Base-by-base conservation (phyloP, 1,140 invertebrate species). In the Drosophila lini region DNA sequence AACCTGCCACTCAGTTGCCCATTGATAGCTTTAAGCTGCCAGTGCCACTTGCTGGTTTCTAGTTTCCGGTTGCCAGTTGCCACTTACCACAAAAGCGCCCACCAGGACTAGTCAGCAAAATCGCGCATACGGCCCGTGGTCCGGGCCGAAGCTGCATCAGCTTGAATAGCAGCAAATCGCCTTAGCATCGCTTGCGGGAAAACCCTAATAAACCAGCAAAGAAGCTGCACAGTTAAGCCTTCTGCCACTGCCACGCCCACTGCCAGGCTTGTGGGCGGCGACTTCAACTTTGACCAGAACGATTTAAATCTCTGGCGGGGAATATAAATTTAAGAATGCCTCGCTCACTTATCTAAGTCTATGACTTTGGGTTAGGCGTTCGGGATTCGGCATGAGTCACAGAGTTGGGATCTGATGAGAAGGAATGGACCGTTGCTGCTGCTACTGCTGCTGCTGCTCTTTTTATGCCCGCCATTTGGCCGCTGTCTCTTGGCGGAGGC, bases 201-300 rank as follows among this genome's bases (percentile, higher is more conserved):
- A 83, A 78, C 83, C 80, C 76, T 83, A 86, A 86, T 86, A 86
- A 86, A 86, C 83, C 81, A 83, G 83, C 60, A 76, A 62, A 55
- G 68, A 57, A 82, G 86, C 68, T 86, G 80, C 83, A 77, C 78
- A 83, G 83, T 83, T 88, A 86, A 86, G 83, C 69, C 76, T 68
- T 73, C 69, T 78, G 68, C 68, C 64, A 38, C 8, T 41, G 44
- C 45, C 52, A 69, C 56, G 52, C 55, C 60, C 28, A 32, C 32
- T 19, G 48, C 45, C 36, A 22, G 25, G 34, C 32, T n/a, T 58
- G 79, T 60, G 67, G 81, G 57, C 71, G 56, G 70, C 34, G 42
- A 69, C 65, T 71, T 71, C 68, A 71, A 71, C 65, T 71, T 44
- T 71, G 68, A 71, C 68, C 68, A 44, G 42, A 71, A 42, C 65